A percentile compares a stretch with the other conserved stretches of the same genome.
Evolutionary conservation across 2,113 vertebrate species (phyloP).

Genomic region (Otis tarda): DNA sequence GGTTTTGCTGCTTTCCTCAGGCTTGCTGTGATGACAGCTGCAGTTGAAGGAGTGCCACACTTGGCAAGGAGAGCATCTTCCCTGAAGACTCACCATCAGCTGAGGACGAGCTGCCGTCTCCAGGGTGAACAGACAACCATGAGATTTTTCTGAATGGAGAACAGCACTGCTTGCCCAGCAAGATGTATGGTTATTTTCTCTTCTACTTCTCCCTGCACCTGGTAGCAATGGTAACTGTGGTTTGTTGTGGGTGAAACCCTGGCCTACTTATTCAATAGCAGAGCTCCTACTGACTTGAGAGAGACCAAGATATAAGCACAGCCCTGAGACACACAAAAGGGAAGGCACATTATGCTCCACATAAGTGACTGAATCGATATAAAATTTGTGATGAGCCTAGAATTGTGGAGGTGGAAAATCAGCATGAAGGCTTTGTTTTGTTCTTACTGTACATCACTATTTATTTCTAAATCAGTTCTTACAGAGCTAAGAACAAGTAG

Average conservation of each 20-base stretch:
- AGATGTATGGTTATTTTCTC: background rate
- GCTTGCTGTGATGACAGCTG: background rate
- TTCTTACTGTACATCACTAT: background rate
- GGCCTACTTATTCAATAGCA: background rate
- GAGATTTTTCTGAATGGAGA: constrained; percentile 10
- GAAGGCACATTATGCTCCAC: background rate
- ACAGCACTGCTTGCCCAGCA: background rate
- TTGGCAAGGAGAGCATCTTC: background rate
- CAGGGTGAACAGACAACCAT: background rate
- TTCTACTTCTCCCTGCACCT: background rate
- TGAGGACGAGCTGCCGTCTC: background rate
- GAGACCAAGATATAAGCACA: background rate
- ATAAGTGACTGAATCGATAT: background rate
- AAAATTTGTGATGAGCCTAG: background rate
- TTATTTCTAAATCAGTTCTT: constrained; percentile 19
- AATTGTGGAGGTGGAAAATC: background rate
- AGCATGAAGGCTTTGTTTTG: background rate
- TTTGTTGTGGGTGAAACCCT: background rate
- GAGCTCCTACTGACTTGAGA: background rate
- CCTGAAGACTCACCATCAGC: background rate
- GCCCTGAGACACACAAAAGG: background rate
- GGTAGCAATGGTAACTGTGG: background rate
- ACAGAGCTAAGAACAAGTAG: background rate
- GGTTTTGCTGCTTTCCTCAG: background rate
- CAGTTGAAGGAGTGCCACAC: background rate